Evolutionary conservation across 1,140 invertebrate species (phyloP), one percentile per base, ranked within the genome.

Genomic region (Cecropterus lyciades): DNA sequence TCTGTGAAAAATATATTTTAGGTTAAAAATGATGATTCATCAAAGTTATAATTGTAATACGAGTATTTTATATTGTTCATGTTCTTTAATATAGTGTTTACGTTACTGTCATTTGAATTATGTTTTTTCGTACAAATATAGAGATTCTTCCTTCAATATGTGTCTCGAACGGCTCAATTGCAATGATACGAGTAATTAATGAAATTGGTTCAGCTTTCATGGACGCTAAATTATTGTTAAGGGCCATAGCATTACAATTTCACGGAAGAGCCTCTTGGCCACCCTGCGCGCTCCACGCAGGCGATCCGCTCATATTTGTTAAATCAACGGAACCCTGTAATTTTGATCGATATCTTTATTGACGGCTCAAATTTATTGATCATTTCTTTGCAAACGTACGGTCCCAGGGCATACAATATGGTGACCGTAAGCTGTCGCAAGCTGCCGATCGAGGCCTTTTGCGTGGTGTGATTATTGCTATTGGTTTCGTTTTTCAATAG

Each of bases 261-360:
- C 84, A 84, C 79, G 80, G 88, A 89, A 87, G 83, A 84, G 73
- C 52, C 76, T 77, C 64, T 70, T 71, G 89, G 84, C 87, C 87
- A 87, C 89, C 87, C 81, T 77, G 82, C 48, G 53, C 56, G 83
- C 67, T 67, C 67, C 69, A 72, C 73, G 72, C 74, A 69, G 80
- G 77, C 84, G 79, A 84, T 81, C 79, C 69, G 62, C 72, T 82
- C 81, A 80, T 90, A 89, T 89, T 90, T 90, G 84, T 87, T 89
- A 92, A 89, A 89, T 86, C 84, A 90, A 85, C 85, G 74, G 80
- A 84, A 82, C 85, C 85, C 87, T 92, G 81, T 92, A 92, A 92
- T 92, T 92, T 92, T 92, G 89, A 92, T 92, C 87, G 82, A 89
- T 90, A 92, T 92, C 89, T 92, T 92, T 87, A 90, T 89, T 85